Conservation (phyloP, 2,113 vertebrate genomes). For the Platichthys flesus region DNA sequence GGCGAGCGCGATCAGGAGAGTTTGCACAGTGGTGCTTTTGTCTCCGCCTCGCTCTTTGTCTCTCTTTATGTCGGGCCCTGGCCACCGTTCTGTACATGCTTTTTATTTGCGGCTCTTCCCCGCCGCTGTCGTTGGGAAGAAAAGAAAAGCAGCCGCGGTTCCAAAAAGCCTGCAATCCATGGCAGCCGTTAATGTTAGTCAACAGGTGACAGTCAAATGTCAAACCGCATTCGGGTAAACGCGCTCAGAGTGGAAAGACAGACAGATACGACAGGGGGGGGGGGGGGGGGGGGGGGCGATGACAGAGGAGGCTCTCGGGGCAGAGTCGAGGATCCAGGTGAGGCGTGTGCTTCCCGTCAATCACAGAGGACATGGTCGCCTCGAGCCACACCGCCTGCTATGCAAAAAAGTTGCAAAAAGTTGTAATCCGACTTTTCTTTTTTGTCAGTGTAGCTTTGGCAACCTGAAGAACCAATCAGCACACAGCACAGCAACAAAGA, state of each 20-base stretch:
- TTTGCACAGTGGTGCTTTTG: slow-evolving; percentile 66
- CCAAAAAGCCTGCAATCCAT: slow-evolving; percentile 49
- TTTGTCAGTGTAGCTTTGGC: neutral
- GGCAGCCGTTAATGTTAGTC: slow-evolving; percentile 53
- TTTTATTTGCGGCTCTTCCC: slow-evolving; percentile 24
- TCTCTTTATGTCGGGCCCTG: slow-evolving; percentile 32
- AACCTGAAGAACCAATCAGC: too few species aligned
- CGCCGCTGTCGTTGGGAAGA: neutral
- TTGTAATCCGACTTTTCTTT: neutral
- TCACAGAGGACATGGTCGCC: slow-evolving; percentile 51
- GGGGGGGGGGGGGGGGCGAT: neutral
- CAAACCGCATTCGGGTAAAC: slow-evolving; percentile 46
- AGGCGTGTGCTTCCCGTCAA: slow-evolving; percentile 55
- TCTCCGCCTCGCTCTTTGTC: slow-evolving; percentile 47
- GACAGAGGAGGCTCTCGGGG: slow-evolving; percentile 15
- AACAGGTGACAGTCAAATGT: slow-evolving; percentile 75
- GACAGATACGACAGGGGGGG: neutral
- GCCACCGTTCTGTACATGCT: slow-evolving; percentile 14
- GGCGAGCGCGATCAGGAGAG: slow-evolving; percentile 52
- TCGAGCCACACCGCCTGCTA: slow-evolving; percentile 24
- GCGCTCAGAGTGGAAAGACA: slow-evolving; percentile 37
- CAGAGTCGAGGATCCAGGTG: slow-evolving; percentile 59
- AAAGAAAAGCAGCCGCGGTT: neutral
- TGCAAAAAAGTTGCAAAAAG: neutral
- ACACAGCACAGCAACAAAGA: neutral